These are phyloP conservation scores for Phymatocera aterrima DNA, from an alignment of 2,888 invertebrate genomes.

Conservation along the genomic window DNA sequence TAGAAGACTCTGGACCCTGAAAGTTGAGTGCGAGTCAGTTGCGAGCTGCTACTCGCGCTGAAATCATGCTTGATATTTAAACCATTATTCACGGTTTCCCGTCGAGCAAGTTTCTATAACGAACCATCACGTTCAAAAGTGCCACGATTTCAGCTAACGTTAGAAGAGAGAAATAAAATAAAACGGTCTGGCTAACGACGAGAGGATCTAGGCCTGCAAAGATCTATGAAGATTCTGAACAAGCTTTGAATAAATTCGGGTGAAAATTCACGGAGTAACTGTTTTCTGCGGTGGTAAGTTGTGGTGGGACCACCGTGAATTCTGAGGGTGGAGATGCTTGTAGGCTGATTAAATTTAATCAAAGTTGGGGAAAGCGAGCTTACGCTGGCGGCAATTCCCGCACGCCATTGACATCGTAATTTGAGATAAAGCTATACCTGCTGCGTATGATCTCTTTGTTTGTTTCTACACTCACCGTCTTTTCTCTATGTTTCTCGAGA, in stretches of 20 bases:
- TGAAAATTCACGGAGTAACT: neutral
- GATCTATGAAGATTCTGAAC: neutral
- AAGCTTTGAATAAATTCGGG: constrained; percentile 27
- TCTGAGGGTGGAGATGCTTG: constrained; percentile 7
- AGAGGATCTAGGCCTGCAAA: neutral
- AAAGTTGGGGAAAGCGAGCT: neutral
- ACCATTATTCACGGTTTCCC: neutral
- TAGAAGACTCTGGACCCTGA: constrained; percentile 36
- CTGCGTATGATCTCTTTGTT: neutral
- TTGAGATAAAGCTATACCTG: constrained; percentile 2
- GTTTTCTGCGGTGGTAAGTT: constrained; percentile 16
- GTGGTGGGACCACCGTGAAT: neutral
- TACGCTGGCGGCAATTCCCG: neutral
- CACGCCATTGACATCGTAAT: neutral
- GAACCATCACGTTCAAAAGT: neutral
- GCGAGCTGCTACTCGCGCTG: constrained; percentile 30
- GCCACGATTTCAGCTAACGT: neutral
- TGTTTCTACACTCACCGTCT: neutral
- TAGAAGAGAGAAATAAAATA: neutral
- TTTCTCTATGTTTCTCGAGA: neutral
- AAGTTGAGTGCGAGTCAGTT: constrained; percentile 38
- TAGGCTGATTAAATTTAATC: constrained; percentile 34
- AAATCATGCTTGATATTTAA: constrained; percentile 12
- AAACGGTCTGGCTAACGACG: neutral
- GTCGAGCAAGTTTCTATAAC: neutral